Conservation (phyloP, 2,888 invertebrate species). For the Orthosia gothica region DNA sequence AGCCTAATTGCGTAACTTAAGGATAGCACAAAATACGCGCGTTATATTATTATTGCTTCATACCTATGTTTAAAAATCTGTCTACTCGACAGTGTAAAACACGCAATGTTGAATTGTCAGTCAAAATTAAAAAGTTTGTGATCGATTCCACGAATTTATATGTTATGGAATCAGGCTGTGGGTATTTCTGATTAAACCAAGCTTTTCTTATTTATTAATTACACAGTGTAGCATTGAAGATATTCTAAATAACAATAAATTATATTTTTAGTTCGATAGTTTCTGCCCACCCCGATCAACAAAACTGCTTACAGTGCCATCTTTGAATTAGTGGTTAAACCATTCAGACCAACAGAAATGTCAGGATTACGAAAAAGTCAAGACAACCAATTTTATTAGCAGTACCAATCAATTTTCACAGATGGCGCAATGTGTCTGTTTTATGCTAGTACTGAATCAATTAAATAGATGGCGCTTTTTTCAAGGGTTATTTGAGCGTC, state of each 20-base stretch:
- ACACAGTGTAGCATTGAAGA: background rate
- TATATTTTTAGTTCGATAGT: too few species aligned
- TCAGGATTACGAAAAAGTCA: too few species aligned
- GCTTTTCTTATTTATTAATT: background rate
- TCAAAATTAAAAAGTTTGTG: too few species aligned
- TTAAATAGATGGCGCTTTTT: slow-evolving; percentile 57
- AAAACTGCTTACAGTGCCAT: slow-evolving; percentile 11
- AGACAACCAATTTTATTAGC: background rate
- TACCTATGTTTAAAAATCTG: too few species aligned
- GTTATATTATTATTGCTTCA: too few species aligned
- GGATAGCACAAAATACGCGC: too few species aligned
- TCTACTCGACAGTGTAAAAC: too few species aligned
- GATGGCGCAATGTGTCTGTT: slow-evolving; percentile 45
- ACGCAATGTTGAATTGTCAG: too few species aligned
- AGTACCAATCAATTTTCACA: background rate
- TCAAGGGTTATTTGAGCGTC: accelerated
- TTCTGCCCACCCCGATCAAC: background rate
- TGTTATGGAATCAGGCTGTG: too few species aligned
- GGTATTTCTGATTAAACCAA: background rate
- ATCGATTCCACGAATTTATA: too few species aligned
- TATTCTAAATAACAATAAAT: too few species aligned
- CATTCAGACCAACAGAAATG: background rate
- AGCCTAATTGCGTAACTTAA: too few species aligned
- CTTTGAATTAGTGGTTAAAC: background rate
- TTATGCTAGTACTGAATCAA: accelerated